Base-by-base conservation (phyloP, 2,888 invertebrate genomes). In the Alloscopus bannaensis region DNA sequence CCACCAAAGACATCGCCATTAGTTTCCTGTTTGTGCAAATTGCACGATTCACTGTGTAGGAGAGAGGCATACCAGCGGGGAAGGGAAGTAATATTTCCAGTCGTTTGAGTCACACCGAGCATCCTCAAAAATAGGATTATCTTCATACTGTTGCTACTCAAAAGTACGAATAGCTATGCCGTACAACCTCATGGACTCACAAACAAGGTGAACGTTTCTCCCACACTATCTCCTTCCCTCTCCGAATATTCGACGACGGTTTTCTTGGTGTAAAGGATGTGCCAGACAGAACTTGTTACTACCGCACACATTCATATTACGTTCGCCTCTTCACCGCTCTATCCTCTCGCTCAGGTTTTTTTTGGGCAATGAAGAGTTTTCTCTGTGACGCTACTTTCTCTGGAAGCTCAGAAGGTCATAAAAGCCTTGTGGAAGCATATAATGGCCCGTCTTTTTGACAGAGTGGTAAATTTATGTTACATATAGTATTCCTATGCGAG, bases 91-190 rank as follows among this genome's bases (percentile, higher is more conserved):
- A 83, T 84, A 83, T 84, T 81, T 81, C 78, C 78, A 81, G 80
- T 84, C 81, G 81, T 84, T 84, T 81, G 77, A 81, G 84, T 79
- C 84, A 79, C 81, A 81, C 80, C 81, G 28, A 66, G 40, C 55
- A 59, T 18, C 70, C 69, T n/a, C 69, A 22, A 36, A 64, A 79
- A 71, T 72, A 36, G 72, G 78, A 79, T 79, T 79, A 79, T 78
- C 78, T 52, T 69, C 52, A 50, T 18, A 50, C 40, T 60, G 11
- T 20, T 60, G 60, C 36, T 16, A 26, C 57, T 3, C 29, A 57
- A 16, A 26, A 47, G 47, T 60, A 52, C 36, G 62, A 50, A 62
- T 64, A 72, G 40, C 47, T 20, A 50, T n/a, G n/a, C n/a, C n/a
- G n/a, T 20, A 65, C 20, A 20, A 50, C 31, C 50, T 28, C 18